Evolutionary conservation across 2,797 vertebrate genomes (phyloP), one percentile per base, ranked within the genome.

Genomic region (Ctenosaura bakeri): DNA sequence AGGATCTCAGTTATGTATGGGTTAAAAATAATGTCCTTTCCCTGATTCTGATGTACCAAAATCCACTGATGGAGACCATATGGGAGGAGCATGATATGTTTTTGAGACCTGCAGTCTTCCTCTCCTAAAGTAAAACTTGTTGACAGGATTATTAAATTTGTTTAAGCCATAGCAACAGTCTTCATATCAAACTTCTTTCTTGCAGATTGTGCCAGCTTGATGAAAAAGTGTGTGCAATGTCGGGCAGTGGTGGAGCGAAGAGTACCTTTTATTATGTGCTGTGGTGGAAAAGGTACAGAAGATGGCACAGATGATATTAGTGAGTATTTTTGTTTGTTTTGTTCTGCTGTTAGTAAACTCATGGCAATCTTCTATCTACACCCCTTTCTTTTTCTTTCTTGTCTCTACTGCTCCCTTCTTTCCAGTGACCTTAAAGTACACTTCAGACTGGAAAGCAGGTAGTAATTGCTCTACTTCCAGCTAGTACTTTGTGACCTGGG

Each of bases 141-240:
- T 54, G 14, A 18, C 38, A 42, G 38, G 54, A 86, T 32, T 29
- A 56, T 13, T 35, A 64, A 74, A 29, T 88, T 42, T 79, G 42
- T 76, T 66, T 76, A 64, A 78, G 35, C 35, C 38, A 81, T 38
- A 83, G 16, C 26, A 59, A 13, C 46, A 20, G 2, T 85, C 64
- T 81, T 54, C 35, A 50, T 89, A 54, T 46, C 79, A 32, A 90
- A n/a, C 78, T 89, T 91, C 16, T 93, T 92, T 42, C 90, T 90
- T 71, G n/a, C 95, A 99, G 99, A 99, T 94, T 99, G 99, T 97
- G 99, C 99, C 93, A 99, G 96, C 96, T 97, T 99, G 94, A 99
- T 99, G 99, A 99, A 99, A 97, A 99, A 99, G 94, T 99, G 99
- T 93, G 99, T 99, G 81, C 99, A 99, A 95, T 99, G 99, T 93